phyloP scores from a whole-genome alignment of 2,888 invertebrate species.

The Eristalis pertinax region DNA sequence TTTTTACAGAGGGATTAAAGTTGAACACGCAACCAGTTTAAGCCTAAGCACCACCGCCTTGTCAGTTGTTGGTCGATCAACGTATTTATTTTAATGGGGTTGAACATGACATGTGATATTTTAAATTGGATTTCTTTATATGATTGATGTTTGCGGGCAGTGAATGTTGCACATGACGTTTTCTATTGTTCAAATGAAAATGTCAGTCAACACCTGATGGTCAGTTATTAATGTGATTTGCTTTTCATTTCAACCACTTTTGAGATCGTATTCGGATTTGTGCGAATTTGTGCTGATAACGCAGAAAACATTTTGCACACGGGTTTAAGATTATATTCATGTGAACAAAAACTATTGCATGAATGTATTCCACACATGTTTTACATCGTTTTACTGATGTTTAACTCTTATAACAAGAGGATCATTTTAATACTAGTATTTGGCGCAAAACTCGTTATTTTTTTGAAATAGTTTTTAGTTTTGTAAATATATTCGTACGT shows the following conservation, averaged over 20 bases:
- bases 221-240: slow-evolving; percentile 41
- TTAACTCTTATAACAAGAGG: too few relatives aligned
- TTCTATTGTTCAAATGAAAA: slow-evolving; percentile 47
- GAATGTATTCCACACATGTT: too few relatives aligned
- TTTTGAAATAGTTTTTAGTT: too few relatives aligned
- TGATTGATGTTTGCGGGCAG: slow-evolving; percentile 58
- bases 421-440: too few relatives aligned
- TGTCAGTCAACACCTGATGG: slow-evolving; percentile 38
- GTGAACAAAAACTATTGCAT: too few relatives aligned
- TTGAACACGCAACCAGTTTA: slow-evolving; percentile 66
- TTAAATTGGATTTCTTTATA: slow-evolving; percentile 59
- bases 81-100: slow-evolving; percentile 51
- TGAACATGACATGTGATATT: slow-evolving; percentile 60
- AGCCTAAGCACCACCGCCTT: slow-evolving; percentile 63
- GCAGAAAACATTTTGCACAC: too few relatives aligned
- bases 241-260: slow-evolving; percentile 29
- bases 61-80: slow-evolving; percentile 62
- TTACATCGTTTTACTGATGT: too few relatives aligned
- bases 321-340: too few relatives aligned
- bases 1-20: not conserved
- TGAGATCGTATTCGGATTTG: not conserved
- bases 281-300: not conserved
- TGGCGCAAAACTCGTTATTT: too few relatives aligned
- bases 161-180: slow-evolving; percentile 34
- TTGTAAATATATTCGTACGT: too few relatives aligned